Percentiles rank a stretch among this genome's conserved stretches.
These are phyloP conservation scores for Otus sunia DNA, from an alignment of 2,113 vertebrate species.

Conservation along the genomic window DNA sequence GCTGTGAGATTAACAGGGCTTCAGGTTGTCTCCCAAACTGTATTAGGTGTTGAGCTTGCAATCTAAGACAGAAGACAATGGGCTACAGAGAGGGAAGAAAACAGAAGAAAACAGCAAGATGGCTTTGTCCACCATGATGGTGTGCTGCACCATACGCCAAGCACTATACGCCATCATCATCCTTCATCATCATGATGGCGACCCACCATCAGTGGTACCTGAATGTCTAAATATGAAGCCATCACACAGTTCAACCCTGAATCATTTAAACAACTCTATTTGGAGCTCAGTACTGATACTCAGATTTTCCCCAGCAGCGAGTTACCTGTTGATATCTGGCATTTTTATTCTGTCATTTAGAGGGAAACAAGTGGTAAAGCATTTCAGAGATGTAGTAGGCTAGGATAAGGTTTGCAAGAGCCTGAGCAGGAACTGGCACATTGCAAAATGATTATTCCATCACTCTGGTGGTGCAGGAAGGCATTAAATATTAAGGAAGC, in stretches of 20 bases:
- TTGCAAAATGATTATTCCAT: neutral
- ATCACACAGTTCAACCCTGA: neutral
- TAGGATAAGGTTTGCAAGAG: neutral
- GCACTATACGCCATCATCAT: rapidly evolving
- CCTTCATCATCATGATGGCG: neutral
- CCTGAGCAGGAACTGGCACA: neutral
- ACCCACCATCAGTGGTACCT: neutral
- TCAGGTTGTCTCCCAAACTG: neutral
- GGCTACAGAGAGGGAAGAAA: neutral
- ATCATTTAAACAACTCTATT: neutral
- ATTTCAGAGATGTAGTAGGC: neutral
- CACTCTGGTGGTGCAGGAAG: neutral
- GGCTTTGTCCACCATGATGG: neutral
- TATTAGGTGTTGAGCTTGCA: neutral
- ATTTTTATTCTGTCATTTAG: neutral
- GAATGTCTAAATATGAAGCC: neutral
- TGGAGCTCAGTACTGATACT: neutral
- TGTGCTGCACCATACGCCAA: no score
- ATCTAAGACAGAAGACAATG: neutral
- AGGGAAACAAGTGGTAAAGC: neutral
- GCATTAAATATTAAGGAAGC: neutral
- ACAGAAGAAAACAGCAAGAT: neutral
- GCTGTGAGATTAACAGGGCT: neutral
- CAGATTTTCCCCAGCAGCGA: neutral
- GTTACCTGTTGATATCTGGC: neutral